Evolutionary conservation across 2,797 vertebrate genomes (phyloP), one percentile per base, ranked within the genome.

Genomic region (Phataginus tetradactyla): DNA sequence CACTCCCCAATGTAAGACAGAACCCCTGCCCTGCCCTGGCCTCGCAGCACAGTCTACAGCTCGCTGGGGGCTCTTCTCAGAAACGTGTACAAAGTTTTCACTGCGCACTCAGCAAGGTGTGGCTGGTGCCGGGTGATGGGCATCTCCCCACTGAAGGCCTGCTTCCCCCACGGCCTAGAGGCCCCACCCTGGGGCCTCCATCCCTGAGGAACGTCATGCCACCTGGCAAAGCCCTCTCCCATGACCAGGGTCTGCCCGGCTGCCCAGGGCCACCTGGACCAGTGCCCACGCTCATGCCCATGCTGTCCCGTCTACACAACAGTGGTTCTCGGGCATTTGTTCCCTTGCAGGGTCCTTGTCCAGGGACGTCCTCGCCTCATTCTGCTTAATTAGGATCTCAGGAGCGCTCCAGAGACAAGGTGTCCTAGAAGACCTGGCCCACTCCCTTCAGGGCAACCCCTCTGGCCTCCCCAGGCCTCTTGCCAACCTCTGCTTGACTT

Each of bases 81-180:
- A 37, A 7, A 39, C 0, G 7, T 0, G 7, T 66, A 9, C n/a
- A 7, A 21, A 5, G n/a, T 9, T 80, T 59, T 34, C 55, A 37
- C 37, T 11, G 55, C 39, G 29, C 25, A 7, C 21, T 0, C 0
- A 6, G 53, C 29, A 25, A 53, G 3, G 4, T 27, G 20, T 0
- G 0, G 34, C 25, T 3, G 68, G 53, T 17, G 17, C 3, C 6
- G 37, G 37, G 13, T 4, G 14, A 27, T 1, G 4, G 69, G 9
- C 69, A 9, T 8, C 55, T 25, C 13, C 29, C 68, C 0, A 1
- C 39, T 61, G 27, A 20, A 74, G 34, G 9, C 3, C 10, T 4
- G 10, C 85, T 49, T 42, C 85, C 69, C 45, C 55, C 0, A 20
- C 37, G 37, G 25, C 25, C 18, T 27, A 0, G 55, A 17, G 10